phyloP scores from a whole-genome alignment of 1,140 invertebrate species.

The Asbolus verrucosus region DNA sequence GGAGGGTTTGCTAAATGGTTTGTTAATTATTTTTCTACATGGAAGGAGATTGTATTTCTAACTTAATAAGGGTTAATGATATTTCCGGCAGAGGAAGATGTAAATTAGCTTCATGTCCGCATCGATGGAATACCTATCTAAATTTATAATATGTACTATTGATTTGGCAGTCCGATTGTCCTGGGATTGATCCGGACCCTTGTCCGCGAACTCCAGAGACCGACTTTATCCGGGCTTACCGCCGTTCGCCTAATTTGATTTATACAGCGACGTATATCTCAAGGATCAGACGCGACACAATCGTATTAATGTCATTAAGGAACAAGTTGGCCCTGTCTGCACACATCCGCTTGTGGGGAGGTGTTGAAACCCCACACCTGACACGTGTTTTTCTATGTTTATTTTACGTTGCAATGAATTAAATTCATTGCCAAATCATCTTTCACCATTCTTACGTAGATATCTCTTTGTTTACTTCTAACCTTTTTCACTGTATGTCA shows the following conservation, averaged over 20 bases:
- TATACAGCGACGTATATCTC: slow-evolving; percentile 20
- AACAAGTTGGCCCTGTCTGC: no score
- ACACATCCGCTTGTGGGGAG: no score
- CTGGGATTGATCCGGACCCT: slow-evolving; percentile 41
- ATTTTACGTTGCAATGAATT: no score
- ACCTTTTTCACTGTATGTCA: no score
- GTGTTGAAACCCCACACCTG: no score
- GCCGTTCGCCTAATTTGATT: slow-evolving; percentile 38
- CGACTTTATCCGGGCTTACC: slow-evolving; percentile 15
- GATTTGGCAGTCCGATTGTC: slow-evolving; percentile 43
- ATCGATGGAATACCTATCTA: slow-evolving; percentile 31
- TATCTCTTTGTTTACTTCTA: no score
- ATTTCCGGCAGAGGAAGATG: neutral
- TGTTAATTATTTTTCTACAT: slow-evolving; percentile 38
- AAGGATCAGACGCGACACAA: slow-evolving; percentile 17
- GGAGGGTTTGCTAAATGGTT: slow-evolving; percentile 13
- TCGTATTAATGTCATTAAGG: slow-evolving; percentile 27
- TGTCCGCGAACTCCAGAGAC: slow-evolving; percentile 24
- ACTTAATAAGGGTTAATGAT: slow-evolving; percentile 35
- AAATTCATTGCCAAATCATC: no score
- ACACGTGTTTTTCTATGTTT: no score
- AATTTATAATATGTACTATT: slow-evolving; percentile 38
- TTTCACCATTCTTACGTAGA: no score
- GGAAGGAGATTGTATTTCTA: slow-evolving; percentile 32
- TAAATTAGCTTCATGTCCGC: slow-evolving; percentile 8